phyloP scores from a whole-genome alignment of 2,113 vertebrate species.

The Gymnorhina tibicen region DNA sequence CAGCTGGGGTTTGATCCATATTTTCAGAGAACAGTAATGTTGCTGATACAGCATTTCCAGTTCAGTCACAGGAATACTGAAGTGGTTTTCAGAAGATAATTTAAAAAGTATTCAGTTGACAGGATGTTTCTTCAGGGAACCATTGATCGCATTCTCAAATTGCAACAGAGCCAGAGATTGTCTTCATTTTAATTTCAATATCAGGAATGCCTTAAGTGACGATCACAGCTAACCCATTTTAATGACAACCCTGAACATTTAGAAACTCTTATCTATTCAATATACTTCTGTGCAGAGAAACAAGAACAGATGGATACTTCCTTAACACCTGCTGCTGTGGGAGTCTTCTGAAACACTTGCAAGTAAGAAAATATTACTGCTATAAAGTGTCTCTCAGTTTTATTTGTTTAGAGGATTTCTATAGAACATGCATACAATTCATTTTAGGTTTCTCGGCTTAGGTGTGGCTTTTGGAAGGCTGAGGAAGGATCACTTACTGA shows the following conservation, averaged over 20 bases:
- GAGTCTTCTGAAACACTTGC: conserved; percentile 57
- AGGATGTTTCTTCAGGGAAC: conserved; percentile 48
- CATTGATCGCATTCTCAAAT: conserved; percentile 29
- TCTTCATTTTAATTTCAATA: conserved; percentile 59
- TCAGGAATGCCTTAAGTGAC: conserved; percentile 39
- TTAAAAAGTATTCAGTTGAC: conserved; percentile 51
- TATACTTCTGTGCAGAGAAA: conserved; percentile 51
- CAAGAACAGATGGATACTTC: conserved; percentile 63
- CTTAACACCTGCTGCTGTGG: conserved; percentile 60
- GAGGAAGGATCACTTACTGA: not conserved
- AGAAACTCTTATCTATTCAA: conserved; percentile 40
- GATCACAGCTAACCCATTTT: conserved; percentile 54
- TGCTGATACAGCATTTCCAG: conserved; percentile 53
- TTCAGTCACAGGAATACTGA: conserved; percentile 26
- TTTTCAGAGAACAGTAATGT: conserved; percentile 45
- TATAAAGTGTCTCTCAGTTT: conserved; percentile 30
- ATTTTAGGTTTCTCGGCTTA: conserved; percentile 22
- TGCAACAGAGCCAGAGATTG: conserved; percentile 28
- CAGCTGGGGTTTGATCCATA: conserved; percentile 48
- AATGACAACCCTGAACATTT: conserved; percentile 56
- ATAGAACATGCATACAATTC: conserved; percentile 13
- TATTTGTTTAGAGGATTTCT: conserved; percentile 53
- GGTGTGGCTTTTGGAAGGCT: conserved; percentile 1
- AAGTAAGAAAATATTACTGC: conserved; percentile 50
- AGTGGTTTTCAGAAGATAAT: conserved; percentile 35